Base-by-base conservation (phyloP, 2,113 vertebrate species). In the Syrmaticus mikado region DNA sequence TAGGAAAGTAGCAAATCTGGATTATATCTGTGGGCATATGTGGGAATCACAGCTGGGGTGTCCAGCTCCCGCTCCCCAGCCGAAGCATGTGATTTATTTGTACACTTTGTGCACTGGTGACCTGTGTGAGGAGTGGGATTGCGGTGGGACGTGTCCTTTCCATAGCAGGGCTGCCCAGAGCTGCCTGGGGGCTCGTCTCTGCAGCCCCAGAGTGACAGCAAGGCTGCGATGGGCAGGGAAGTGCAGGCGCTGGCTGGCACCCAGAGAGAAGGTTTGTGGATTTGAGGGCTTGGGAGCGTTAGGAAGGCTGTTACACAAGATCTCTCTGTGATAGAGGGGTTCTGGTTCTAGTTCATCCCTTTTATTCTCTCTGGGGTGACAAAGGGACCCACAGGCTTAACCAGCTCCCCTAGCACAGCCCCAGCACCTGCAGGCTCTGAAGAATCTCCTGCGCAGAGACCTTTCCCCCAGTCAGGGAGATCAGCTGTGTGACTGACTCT, bases 21-120 rank as follows among this genome's bases (percentile, higher is more conserved):
- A 97, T 97, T 97, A 97, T 91, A 91, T 61, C 75, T 89, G 67
- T 41, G 32, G 93, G 61, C 96, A 94, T 96, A 94, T 94, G 96
- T 91, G 78, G 72, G 53, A 91, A 79, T 74, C 50, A 78, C 21
- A 11, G 82, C 74, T 67, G 46, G 82, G 66, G 62, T 83, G 89
- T 85, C 94, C 46, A 80, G 18, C 50, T 52, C 27, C 62, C n/a
- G 40, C 38, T 85, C 48, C 67, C 55, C 52, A 55, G 2, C 21
- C 13, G 67, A 89, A 95, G 67, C 92, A 64, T 52, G 2, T 68
- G 48, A 76, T 92, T 85, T 89, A 57, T 52, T 52, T 57, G 40
- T 67, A 28, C 52, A 76, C 34, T 92, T 61, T 22, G 53, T 81
- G 9, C 2, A 3, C 53, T 83, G 58, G 72, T 57, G 36, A 78